These are phyloP conservation scores for Hylyphantes graminicola DNA, from an alignment of 1,140 invertebrate genomes.

Conservation along the genomic window DNA sequence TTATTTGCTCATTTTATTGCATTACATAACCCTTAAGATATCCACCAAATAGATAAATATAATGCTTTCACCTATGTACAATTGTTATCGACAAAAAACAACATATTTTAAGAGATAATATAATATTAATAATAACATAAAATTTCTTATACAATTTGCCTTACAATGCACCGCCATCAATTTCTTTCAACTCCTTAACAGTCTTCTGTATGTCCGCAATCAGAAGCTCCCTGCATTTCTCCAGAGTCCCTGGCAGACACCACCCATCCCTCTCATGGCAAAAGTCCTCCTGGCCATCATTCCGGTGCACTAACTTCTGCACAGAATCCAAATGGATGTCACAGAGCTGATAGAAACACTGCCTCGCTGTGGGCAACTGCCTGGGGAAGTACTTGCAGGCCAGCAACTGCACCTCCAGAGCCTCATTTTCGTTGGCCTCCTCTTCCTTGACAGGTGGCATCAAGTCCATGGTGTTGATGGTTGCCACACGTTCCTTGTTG, in stretches of 20 bases:
- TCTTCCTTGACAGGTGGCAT: neutral
- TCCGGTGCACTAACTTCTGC: conserved; percentile 77
- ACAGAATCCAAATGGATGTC: conserved; percentile 88
- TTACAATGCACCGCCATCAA: neutral
- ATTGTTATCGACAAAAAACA: no score
- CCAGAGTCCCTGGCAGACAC: conserved; percentile 61
- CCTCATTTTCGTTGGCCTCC: neutral
- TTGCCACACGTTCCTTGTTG: conserved; percentile 7
- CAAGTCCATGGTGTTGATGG: conserved; percentile 38
- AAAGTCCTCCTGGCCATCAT: conserved; percentile 61
- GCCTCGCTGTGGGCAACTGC: conserved; percentile 60
- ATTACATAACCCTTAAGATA: no score
- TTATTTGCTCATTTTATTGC: no score
- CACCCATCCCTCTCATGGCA: conserved; percentile 64
- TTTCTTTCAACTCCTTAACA: conserved; percentile 28
- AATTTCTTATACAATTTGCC: no score
- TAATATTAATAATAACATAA: no score
- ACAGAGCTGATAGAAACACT: conserved; percentile 75
- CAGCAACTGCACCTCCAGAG: conserved; percentile 5
- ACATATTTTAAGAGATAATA: no score
- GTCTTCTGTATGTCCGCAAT: conserved; percentile 34
- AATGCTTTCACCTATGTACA: no score
- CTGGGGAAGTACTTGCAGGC: conserved; percentile 49
- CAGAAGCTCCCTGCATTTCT: conserved; percentile 59
- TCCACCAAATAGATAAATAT: no score